phyloP scores from a whole-genome alignment of 2,888 invertebrate species.

The Hermaeophaga mercurialis region DNA sequence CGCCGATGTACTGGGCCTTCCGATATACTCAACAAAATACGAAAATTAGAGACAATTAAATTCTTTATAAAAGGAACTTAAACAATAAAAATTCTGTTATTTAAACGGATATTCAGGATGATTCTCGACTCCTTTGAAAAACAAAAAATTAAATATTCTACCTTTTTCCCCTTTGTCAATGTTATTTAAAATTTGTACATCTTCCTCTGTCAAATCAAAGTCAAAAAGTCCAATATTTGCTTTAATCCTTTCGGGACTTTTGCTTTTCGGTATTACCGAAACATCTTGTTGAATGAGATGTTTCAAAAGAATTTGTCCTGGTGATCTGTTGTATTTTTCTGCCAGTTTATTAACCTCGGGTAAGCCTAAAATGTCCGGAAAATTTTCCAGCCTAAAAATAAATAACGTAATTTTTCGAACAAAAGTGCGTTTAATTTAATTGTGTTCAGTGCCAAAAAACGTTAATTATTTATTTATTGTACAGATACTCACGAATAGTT shows the following conservation, averaged over 20 bases:
- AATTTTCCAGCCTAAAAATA: conserved; percentile 60
- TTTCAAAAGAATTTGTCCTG: conserved; percentile 75
- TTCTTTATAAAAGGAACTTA: too few species aligned
- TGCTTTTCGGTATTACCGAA: conserved; percentile 79
- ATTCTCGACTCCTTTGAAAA: conserved; percentile 69
- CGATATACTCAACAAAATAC: too few species aligned
- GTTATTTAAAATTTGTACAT: conserved; percentile 61
- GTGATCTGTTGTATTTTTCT: conserved; percentile 63
- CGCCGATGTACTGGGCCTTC: too few species aligned
- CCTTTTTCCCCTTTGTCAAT: conserved; percentile 68
- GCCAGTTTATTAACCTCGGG: conserved; percentile 65
- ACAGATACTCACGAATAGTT: conserved; percentile 65
- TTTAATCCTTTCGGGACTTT: conserved; percentile 69
- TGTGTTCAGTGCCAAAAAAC: too few species aligned
- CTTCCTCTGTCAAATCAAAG: conserved; percentile 64
- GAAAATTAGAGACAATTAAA: too few species aligned
- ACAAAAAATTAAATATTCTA: conserved; percentile 71
- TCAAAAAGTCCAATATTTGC: conserved; percentile 73
- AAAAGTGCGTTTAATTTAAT: too few species aligned
- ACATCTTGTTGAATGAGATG: conserved; percentile 71
- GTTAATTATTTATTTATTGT: too few species aligned
- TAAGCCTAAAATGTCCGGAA: conserved; percentile 68
- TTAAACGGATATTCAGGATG: conserved; percentile 75
- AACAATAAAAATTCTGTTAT: too few species aligned
- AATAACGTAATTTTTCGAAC: too few species aligned